Evolutionary conservation across 2,113 vertebrate genomes (phyloP), one percentile per base, ranked within the genome.

Genomic region (Myrmophylax atrothorax): DNA sequence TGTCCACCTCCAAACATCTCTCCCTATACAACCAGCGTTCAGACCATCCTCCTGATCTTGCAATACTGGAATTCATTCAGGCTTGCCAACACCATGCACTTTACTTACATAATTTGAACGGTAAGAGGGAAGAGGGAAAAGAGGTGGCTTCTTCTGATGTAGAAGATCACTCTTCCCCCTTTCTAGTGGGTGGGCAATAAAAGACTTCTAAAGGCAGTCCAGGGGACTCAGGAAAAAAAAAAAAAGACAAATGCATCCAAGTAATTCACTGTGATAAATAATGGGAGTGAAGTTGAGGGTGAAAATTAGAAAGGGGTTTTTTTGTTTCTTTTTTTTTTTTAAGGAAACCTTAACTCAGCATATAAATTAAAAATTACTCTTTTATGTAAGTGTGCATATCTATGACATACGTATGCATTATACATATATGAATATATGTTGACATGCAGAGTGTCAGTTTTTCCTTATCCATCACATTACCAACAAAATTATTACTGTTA

Each of bases 101-200:
- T 94, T 94, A 90, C 84, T 94, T 97, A 83, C 37, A 25, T 52
- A 87, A 89, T 94, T 97, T 95, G 89, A 93, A 96, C 35, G 49
- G 35, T 82, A 58, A 56, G 7, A 74, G 46, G 42, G 38, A 58
- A 88, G 76, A 87, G 10, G 24, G 33, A 68, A 68, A 68, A 67
- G 84, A 70, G 22, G 20, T 82, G 38, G 40, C 13, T 93, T 72
- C 64, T 96, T 40, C 59, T 74, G 73, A 89, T 58, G 28, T 40
- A 96, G 78, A 96, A 69, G 75, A 85, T 55, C 24, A 77, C 68
- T 95, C 90, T 68, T 6, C 44, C 44, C 17, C n/a, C 22, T 85
- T 96, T 93, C 73, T 93, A 85, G 84, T 55, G 58, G 38, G 70
- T 79, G 26, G 69, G 38, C 42, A 96, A 93, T 68, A 95, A 86